Evolutionary conservation across 2,888 invertebrate genomes (phyloP), one percentile per base, ranked within the genome.

Genomic region (Stratiomys singularior): DNA sequence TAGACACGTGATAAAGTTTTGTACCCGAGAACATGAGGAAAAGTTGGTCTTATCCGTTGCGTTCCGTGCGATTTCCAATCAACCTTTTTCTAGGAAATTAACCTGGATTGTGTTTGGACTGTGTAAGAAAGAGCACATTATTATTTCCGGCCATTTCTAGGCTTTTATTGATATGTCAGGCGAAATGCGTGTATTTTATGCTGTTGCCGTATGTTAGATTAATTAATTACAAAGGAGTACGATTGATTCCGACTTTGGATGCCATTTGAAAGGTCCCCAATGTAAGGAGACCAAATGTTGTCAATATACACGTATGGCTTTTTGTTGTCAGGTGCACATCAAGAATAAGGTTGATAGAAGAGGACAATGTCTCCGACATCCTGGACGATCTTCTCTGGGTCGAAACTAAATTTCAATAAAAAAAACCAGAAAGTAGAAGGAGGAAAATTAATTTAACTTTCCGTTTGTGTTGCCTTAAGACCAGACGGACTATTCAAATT

Each of bases 1-100:
- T 66, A 66, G 66, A 66, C 66, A 66, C 66, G 37, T 66, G 66
- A 66, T 27, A 66, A 37, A 30, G 30, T 66, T 66, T 66, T 25
- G 66, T 30, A 4, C 52, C 15, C 4, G 18, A 9, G 18, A 52
- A 9, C 52, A 15, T 37, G 37, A 37, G 15, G 18, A 52, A 63
- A 63, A 63, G 25, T 63, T 63, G 23, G 28, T 63, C 63, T 66
- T 66, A 27, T n/a, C 52, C 18, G 9, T 37, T 66, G 7, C 28
- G 66, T 66, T 28, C 4, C n/a, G 18, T 37, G 4, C 21, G n/a
- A 37, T 27, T 37, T 63, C 63, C 63, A 25, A 27, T 25, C 63
- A 27, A 25, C 27, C 37, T 37, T 37, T 66, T 66, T 44, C 66
- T 30, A 27, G 66, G 28, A 66, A 66, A 66, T 66, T 66, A 66